These are phyloP conservation scores for Dendropsophus ebraccatus DNA, from an alignment of 2,113 vertebrate species.

Conservation along the genomic window DNA sequence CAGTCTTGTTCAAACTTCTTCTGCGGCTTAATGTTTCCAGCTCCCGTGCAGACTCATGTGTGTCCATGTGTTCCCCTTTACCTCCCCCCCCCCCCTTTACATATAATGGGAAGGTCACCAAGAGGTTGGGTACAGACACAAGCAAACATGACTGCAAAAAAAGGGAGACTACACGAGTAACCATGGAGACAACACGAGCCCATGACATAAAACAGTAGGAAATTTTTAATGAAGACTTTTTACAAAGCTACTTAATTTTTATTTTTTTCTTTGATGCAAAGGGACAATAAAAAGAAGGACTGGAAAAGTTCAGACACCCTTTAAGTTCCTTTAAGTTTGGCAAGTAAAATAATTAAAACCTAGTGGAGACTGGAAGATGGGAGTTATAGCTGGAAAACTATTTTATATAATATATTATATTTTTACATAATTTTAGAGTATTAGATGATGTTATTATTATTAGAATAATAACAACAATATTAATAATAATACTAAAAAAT, in stretches of 20 bases:
- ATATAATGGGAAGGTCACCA: neutral
- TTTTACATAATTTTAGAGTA: too few relatives aligned
- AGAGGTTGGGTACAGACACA: neutral
- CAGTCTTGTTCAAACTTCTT: neutral
- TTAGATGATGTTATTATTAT: too few relatives aligned
- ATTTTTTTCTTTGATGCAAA: neutral
- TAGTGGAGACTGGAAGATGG: neutral
- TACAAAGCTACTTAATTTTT: neutral
- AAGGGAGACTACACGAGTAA: neutral
- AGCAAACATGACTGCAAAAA: neutral
- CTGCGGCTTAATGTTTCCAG: neutral
- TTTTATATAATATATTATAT: too few relatives aligned
- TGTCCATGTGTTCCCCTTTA: neutral
- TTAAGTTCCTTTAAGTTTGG: neutral
- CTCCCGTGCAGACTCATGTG: neutral
- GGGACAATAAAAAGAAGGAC: neutral
- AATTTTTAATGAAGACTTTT: neutral
- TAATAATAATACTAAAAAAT: too few relatives aligned
- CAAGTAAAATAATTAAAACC: neutral
- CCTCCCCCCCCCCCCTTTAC: neutral
- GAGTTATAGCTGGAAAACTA: too few relatives aligned
- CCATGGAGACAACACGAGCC: neutral
- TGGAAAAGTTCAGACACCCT: neutral
- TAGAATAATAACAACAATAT: too few relatives aligned
- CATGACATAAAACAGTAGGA: neutral